Base-by-base conservation (phyloP, 2,797 vertebrate genomes). In the Hypotaenidia philippensis region DNA sequence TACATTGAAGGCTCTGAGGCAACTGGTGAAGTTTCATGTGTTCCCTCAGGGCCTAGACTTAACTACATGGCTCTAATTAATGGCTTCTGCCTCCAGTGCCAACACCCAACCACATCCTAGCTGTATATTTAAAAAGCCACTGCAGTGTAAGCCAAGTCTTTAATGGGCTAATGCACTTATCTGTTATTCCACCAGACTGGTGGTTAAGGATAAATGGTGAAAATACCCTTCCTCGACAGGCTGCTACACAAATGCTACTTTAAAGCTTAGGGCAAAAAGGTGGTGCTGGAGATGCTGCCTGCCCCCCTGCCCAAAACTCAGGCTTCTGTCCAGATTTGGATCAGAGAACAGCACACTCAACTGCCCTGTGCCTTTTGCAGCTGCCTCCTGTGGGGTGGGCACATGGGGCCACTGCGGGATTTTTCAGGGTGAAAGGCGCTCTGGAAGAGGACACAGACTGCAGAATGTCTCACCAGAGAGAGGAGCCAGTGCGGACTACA, bases 11-110 rank as follows among this genome's bases (percentile, higher is more conserved):
- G 63, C 64, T 87, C 12, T 2, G 6, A 64, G 66, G 77, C 80
- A 94, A 72, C n/a, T 8, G 9, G 1, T 77, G 61, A 88, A 21
- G 32, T 85, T 72, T 44, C 18, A 31, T 10, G 13, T 10, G 9
- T 32, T 93, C 89, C 78, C 75, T 76, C 34, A 59, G 68, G 87
- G 34, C 29, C 68, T 52, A 66, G 68, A 53, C 26, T 83, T 94
- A 95, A 91, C 71, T 87, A 87, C 52, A 41, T 2, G 8, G 9
- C 29, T 83, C 86, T 94, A 94, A 96, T 93, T 89, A 96, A 93
- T 74, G 45, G 29, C 27, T 93, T 87, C 56, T 77, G 66, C 52
- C 49, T 82, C 76, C 2, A 0, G 40, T 90, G 68, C 83, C 71
- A 94, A 85, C 60, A 82, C 8, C 20, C 44, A 87, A 47, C 86